phyloP scores from a whole-genome alignment of 2,888 invertebrate genomes.

The Ochropacha duplaris region DNA sequence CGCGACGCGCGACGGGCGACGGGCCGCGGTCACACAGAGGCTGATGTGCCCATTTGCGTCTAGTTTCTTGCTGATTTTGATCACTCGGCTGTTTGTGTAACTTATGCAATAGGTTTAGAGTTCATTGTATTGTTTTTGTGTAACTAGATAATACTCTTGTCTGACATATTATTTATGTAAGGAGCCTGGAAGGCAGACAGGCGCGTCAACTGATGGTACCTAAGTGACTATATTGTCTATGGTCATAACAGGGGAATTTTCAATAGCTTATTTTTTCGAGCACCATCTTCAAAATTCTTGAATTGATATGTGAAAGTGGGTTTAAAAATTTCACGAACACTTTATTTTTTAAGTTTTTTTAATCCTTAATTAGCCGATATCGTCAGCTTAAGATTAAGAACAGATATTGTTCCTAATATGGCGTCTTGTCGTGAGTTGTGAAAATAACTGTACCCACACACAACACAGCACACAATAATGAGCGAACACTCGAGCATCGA shows the following conservation, averaged over 20 bases:
- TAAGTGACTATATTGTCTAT: too few species aligned
- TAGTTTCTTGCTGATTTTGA: background rate
- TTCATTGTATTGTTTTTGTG: background rate
- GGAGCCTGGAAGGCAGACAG: too few species aligned
- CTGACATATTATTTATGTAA: too few species aligned
- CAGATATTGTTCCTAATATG: background rate
- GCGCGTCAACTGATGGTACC: too few species aligned
- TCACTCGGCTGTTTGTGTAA: background rate
- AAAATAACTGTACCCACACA: background rate
- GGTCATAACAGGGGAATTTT: too few species aligned
- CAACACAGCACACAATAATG: background rate
- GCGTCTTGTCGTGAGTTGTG: background rate
- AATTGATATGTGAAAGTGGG: too few species aligned
- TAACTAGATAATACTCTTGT: too few species aligned
- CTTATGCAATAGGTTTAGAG: background rate
- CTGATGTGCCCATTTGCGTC: background rate
- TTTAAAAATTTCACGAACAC: too few species aligned
- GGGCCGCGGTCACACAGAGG: background rate
- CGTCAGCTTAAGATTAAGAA: background rate
- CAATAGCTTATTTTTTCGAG: too few species aligned
- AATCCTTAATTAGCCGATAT: background rate
- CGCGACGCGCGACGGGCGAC: too few species aligned
- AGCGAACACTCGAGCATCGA: background rate
- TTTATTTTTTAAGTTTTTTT: too few species aligned
- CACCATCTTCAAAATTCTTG: too few species aligned